Conservation (phyloP, 2,888 invertebrate genomes). For the Platycheirus rosarum region DNA sequence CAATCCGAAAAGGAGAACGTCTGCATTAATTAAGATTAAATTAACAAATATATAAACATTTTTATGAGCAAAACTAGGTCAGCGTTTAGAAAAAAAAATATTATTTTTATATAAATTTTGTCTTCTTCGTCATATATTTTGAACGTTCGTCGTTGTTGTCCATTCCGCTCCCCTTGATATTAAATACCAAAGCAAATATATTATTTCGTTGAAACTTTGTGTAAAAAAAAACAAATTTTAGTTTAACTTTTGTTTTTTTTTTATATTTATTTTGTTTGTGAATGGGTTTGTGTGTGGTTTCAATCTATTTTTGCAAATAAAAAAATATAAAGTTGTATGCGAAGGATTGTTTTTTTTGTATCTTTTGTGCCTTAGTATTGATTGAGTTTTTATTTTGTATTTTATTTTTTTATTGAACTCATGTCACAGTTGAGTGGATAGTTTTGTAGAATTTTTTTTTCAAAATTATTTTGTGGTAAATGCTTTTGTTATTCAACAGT, state of each 20-base stretch:
- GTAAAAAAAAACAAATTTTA: background rate
- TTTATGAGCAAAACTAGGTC: constrained; percentile 62
- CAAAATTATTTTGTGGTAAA: constrained; percentile 18
- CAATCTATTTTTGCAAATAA: background rate
- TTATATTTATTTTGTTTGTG: too few relatives aligned
- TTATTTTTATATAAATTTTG: constrained; percentile 1
- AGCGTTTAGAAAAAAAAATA: constrained; percentile 44
- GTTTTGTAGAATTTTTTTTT: constrained; percentile 19
- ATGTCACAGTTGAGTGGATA: constrained; percentile 60
- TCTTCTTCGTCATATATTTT: background rate
- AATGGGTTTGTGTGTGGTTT: background rate
- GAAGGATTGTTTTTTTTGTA: background rate
- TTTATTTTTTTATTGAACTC: constrained; percentile 41
- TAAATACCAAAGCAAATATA: background rate
- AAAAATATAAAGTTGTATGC: constrained; percentile 1
- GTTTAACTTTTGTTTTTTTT: background rate
- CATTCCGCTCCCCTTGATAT: background rate
- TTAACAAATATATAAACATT: constrained; percentile 62
- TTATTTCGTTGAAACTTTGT: background rate
- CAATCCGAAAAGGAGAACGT: constrained; percentile 71
- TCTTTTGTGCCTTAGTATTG: constrained; percentile 16
- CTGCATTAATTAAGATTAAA: constrained; percentile 74
- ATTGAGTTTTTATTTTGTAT: background rate
- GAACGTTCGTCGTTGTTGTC: background rate
- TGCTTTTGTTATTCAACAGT: background rate